Percentiles rank a stretch among this genome's conserved stretches.
Evolutionary conservation across 2,113 vertebrate genomes (phyloP).

Genomic region (Poecilia latipinna): DNA sequence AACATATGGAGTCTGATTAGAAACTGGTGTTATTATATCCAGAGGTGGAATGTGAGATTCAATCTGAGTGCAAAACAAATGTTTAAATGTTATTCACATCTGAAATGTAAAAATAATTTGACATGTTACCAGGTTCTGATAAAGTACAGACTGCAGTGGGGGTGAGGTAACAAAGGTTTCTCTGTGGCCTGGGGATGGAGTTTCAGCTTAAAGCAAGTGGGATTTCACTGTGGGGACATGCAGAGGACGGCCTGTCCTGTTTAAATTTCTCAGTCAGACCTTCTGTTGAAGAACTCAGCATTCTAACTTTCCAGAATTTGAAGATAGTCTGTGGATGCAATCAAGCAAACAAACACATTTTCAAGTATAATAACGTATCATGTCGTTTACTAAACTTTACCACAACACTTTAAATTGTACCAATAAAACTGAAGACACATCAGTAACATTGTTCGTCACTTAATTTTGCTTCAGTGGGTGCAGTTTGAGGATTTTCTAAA

Average conservation of each 20-base stretch:
- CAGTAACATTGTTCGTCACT: too few relatives aligned
- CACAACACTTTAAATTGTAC: too few relatives aligned
- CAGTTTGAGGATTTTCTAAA: too few relatives aligned
- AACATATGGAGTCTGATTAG: conserved; percentile 9
- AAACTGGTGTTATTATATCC: not conserved
- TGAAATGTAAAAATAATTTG: conserved; percentile 22
- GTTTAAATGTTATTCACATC: conserved; percentile 3
- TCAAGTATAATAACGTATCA: too few relatives aligned
- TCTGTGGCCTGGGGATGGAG: conserved; percentile 33
- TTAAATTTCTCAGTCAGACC: conserved; percentile 21
- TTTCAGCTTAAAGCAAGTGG: conserved; percentile 34
- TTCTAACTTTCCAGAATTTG: conserved; percentile 1
- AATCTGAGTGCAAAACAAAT: conserved; percentile 16
- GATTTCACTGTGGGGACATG: conserved; percentile 34
- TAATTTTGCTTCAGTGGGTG: too few relatives aligned
- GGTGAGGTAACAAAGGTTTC: conserved; percentile 19
- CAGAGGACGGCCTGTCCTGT: conserved; percentile 2
- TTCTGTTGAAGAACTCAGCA: conserved; percentile 16
- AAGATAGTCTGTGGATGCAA: not conserved
- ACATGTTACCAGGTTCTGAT: conserved; percentile 18
- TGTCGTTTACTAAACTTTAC: too few relatives aligned
- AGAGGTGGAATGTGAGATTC: conserved; percentile 24
- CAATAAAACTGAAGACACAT: too few relatives aligned
- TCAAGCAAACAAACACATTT: not conserved
- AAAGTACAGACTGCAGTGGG: not conserved